phyloP scores from a whole-genome alignment of 2,888 invertebrate genomes.

The Trilocha varians region DNA sequence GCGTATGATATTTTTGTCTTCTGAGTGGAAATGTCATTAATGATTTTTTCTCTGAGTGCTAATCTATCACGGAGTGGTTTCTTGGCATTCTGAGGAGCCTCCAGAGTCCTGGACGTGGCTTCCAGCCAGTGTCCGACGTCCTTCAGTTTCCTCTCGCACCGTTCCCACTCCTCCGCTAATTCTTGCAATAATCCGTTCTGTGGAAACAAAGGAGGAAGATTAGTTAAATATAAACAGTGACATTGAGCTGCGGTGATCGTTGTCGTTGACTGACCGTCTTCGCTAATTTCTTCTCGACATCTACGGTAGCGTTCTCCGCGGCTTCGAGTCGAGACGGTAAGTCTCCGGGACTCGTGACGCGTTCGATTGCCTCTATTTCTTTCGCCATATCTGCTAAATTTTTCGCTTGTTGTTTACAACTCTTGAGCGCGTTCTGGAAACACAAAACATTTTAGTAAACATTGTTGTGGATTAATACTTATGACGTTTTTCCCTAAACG shows the following conservation, averaged over 20 bases:
- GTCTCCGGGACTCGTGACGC: conserved; percentile 88
- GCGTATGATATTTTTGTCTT: conserved; percentile 91
- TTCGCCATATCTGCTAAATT: conserved; percentile 93
- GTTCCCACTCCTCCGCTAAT: conserved; percentile 95
- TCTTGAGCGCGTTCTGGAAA: conserved; percentile 86
- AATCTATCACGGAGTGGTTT: conserved; percentile 91
- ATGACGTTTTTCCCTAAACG: conserved; percentile 12
- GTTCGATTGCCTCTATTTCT: conserved; percentile 88
- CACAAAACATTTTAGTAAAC: conserved; percentile 8
- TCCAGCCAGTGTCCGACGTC: conserved; percentile 93
- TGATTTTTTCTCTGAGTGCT: conserved; percentile 87
- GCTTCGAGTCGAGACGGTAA: conserved; percentile 88
- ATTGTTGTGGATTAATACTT: background rate
- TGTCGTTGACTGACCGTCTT: conserved; percentile 79
- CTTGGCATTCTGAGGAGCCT: conserved; percentile 87
- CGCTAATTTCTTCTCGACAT: conserved; percentile 86
- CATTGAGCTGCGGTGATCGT: background rate
- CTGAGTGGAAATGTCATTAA: conserved; percentile 90
- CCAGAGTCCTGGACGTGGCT: conserved; percentile 83
- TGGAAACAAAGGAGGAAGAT: conserved; percentile 27
- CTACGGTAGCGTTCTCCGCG: conserved; percentile 89
- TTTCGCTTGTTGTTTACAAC: conserved; percentile 89
- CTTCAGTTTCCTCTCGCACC: conserved; percentile 94
- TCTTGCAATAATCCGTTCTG: conserved; percentile 92
- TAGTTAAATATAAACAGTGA: background rate